Conservation (phyloP, 2,797 vertebrate genomes). For the Dermochelys coriacea region DNA sequence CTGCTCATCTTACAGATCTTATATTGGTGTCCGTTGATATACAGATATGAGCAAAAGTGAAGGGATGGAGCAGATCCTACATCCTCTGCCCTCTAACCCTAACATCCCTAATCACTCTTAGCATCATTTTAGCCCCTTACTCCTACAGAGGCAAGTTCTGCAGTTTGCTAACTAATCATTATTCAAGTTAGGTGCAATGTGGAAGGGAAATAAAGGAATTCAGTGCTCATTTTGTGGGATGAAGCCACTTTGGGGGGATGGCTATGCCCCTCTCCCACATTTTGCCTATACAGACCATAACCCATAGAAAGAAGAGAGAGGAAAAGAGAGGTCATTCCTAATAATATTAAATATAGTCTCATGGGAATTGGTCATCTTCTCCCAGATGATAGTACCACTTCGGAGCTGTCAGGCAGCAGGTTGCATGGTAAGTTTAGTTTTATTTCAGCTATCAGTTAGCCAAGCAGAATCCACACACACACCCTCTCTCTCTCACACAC, state of each 20-base stretch:
- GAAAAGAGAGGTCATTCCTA: not conserved
- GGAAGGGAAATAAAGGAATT: not conserved
- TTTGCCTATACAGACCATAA: not conserved
- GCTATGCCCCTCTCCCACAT: not conserved
- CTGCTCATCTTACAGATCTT: not conserved
- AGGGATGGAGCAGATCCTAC: not conserved
- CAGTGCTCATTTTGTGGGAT: not conserved
- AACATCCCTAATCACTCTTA: not conserved
- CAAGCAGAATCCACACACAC: not conserved
- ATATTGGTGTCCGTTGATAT: not conserved
- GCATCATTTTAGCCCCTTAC: not conserved
- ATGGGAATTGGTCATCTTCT: not conserved
- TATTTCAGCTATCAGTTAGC: not conserved
- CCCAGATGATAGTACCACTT: not conserved
- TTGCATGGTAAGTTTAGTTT: not conserved
- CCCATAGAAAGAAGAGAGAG: not conserved
- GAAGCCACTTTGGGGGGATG: not conserved
- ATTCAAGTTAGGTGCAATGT: fast-evolving
- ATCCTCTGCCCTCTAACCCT: not conserved
- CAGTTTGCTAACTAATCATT: not conserved
- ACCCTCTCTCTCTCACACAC: not conserved
- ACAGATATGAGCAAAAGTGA: not conserved
- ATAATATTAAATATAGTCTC: not conserved
- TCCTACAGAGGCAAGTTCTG: not conserved
- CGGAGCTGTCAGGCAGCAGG: not conserved